Conservation (phyloP, 92 coral and sea anemone genomes). For the Parazoanthus darwini region DNA sequence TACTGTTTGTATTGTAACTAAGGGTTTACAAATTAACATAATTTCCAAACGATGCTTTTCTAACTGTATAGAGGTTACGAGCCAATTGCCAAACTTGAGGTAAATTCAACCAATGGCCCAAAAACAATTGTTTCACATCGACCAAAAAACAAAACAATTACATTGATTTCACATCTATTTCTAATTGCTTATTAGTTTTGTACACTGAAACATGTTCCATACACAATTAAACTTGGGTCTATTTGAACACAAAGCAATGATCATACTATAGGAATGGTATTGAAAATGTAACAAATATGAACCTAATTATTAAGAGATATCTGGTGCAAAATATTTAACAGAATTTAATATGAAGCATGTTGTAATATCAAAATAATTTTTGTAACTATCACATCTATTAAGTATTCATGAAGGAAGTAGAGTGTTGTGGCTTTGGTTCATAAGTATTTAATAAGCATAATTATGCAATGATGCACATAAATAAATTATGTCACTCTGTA, state of each 20-base stretch:
- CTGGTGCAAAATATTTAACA: background rate
- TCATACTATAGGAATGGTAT: background rate
- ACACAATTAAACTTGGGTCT: background rate
- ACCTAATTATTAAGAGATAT: background rate
- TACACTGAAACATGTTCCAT: background rate
- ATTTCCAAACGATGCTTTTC: background rate
- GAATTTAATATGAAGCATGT: background rate
- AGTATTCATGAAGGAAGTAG: background rate
- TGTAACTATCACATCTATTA: background rate
- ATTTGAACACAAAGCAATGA: too few species aligned
- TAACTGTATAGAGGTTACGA: background rate
- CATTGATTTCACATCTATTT: background rate
- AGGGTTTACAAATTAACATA: background rate
- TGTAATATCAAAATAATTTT: background rate
- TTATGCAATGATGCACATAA: background rate
- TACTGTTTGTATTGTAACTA: slow-evolving; percentile 21
- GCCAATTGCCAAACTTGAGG: background rate
- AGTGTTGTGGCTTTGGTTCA: background rate
- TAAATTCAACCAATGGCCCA: background rate
- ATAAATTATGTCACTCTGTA: too few species aligned
- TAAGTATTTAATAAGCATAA: background rate
- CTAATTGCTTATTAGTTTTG: background rate
- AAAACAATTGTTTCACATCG: background rate
- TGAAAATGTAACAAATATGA: too few species aligned
- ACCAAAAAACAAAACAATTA: background rate